phyloP scores from a whole-genome alignment of 2,888 invertebrate species.

The Carabus problematicus region DNA sequence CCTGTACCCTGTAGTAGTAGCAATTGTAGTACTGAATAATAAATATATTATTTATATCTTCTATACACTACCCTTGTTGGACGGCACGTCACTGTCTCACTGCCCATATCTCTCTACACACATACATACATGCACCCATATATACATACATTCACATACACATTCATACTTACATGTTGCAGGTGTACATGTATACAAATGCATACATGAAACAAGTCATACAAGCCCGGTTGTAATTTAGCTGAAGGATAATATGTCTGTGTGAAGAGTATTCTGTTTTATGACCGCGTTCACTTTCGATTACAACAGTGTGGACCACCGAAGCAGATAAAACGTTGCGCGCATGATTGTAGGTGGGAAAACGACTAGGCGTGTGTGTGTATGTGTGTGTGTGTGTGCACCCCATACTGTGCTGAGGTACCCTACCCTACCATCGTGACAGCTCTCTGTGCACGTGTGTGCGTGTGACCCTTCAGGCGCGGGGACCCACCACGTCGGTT shows the following conservation, averaged over 20 bases:
- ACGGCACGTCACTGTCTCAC: too few relatives aligned
- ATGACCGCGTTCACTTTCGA: slow-evolving; percentile 13
- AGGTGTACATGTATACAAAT: too few relatives aligned
- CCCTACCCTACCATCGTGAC: slow-evolving; percentile 1
- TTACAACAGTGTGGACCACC: slow-evolving; percentile 13
- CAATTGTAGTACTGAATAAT: too few relatives aligned
- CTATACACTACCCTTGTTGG: too few relatives aligned
- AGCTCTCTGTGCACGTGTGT: not conserved
- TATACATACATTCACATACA: too few relatives aligned
- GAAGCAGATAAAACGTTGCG: not conserved
- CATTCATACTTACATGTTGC: too few relatives aligned
- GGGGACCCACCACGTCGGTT: slow-evolving; percentile 19
- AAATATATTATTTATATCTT: too few relatives aligned
- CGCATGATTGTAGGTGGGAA: too few relatives aligned
- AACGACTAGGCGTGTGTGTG: not conserved
- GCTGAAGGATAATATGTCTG: slow-evolving; percentile 16
- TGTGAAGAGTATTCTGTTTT: slow-evolving; percentile 6
- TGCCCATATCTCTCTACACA: too few relatives aligned
- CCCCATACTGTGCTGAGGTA: slow-evolving; percentile 4
- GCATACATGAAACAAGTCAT: too few relatives aligned
- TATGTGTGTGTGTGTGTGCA: slow-evolving; percentile 3
- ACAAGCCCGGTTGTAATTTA: slow-evolving; percentile 7
- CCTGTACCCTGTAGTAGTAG: too few relatives aligned
- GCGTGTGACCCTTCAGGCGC: slow-evolving; percentile 1
- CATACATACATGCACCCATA: too few relatives aligned